A percentile compares a stretch with the other conserved stretches of the same genome.
These are phyloP conservation scores for Drosophila auraria DNA, from an alignment of 1,140 invertebrate species.

Conservation along the genomic window DNA sequence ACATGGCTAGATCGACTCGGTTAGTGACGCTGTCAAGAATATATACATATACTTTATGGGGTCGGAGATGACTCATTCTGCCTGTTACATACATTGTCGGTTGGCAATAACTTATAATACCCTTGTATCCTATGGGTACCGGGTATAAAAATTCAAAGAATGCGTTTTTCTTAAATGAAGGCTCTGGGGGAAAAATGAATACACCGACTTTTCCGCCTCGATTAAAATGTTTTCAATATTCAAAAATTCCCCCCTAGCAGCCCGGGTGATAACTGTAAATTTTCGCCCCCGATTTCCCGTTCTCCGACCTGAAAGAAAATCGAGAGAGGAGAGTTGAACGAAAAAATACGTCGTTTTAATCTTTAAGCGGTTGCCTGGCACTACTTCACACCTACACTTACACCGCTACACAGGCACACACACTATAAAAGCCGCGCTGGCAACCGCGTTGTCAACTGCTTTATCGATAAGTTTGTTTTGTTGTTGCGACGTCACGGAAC, in stretches of 20 bases:
- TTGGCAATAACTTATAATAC: too few relatives aligned
- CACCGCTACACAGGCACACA: not conserved
- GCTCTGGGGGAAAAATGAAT: not conserved
- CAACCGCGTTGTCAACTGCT: slow-evolving; percentile 38
- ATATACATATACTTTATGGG: too few relatives aligned
- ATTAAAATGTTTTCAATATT: slow-evolving; percentile 1
- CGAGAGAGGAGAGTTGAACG: slow-evolving; percentile 1
- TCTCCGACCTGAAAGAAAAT: slow-evolving; percentile 5
- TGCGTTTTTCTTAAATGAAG: not conserved
- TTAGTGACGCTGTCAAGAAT: too few relatives aligned
- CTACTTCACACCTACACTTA: slow-evolving; percentile 6
- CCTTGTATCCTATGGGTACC: too few relatives aligned
- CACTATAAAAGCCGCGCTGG: not conserved
- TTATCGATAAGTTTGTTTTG: slow-evolving; percentile 44
- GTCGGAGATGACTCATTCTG: too few relatives aligned
- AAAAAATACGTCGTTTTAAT: not conserved
- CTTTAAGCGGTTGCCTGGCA: slow-evolving; percentile 36
- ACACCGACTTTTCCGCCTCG: not conserved
- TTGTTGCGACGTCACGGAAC: slow-evolving; percentile 3
- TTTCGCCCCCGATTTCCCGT: not conserved
- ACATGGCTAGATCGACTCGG: too few relatives aligned
- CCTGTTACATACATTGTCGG: too few relatives aligned
- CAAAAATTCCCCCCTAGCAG: not conserved
- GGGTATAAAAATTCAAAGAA: not conserved
- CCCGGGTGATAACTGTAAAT: slow-evolving; percentile 28